Base-by-base conservation (phyloP, 2,888 invertebrate genomes). In the Perdita meconis region DNA sequence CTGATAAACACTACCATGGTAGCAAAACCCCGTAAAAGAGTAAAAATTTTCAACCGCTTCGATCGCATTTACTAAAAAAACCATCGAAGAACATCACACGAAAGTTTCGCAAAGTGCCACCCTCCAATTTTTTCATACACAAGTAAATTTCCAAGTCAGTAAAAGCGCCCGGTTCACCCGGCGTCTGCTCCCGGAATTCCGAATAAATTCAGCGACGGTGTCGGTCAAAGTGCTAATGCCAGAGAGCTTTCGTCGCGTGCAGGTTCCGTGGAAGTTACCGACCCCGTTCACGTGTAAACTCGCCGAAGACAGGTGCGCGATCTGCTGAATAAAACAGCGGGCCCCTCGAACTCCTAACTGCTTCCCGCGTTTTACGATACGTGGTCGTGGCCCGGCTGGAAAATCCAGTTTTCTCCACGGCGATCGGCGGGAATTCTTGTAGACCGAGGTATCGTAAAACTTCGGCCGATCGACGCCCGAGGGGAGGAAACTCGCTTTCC, bases 91-190 rank as follows among this genome's bases (percentile, higher is more conserved):
- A 19, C 16, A 16, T 44, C n/a, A 1, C 8, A 19, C 22, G 10
- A 12, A 3, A 47, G 19, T 47, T 16, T 19, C 10, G 16, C 47
- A 19, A n/a, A 22, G 47, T 22, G 47, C 10, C 42, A 16, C 42
- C 10, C 47, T 47, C 19, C 22, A 47, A 47, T 47, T 47, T 22
- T 19, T 47, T 10, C 47, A 22, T 19, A 16, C 47, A 12, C 84
- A 86, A 86, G 88, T 87, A 87, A 89, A 89, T 89, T 89, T 88
- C 87, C 87, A 82, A 85, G 51, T 70, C 24, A 30, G 47, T 65
- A 65, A 70, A 65, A 65, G 30, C 47, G 26, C 12, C 38, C 51
- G 19, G 36, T 47, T 16, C 19, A 19, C 26, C 19, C 36, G 13
- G 19, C 6, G 12, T 16, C 8, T 12, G 13, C 2, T 22, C 50